Percentiles rank a stretch among this genome's conserved stretches.
Conservation (phyloP, 2,113 vertebrate genomes). For the Pomatorhinus ruficollis region DNA sequence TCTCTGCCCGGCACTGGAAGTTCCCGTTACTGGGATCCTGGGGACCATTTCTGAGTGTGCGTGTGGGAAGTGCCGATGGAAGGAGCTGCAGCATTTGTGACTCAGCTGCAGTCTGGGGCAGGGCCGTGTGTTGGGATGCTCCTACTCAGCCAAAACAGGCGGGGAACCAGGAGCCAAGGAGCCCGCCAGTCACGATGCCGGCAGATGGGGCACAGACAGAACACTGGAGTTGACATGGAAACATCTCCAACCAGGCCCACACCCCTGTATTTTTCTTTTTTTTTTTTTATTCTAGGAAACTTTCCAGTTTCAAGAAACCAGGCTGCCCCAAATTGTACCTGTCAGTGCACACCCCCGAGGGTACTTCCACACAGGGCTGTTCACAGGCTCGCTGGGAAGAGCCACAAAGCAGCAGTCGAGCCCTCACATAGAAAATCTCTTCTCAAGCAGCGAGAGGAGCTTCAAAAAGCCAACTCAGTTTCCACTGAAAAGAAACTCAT, state of each 20-base stretch:
- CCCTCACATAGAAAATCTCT: constrained; percentile 20
- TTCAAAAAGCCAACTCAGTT: constrained; percentile 55
- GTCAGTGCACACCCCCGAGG: not conserved
- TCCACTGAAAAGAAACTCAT: constrained; percentile 19
- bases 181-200: not conserved
- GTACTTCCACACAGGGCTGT: not conserved
- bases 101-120: not conserved
- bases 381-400: not conserved
- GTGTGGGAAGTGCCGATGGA: not conserved
- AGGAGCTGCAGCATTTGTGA: not conserved
- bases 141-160: not conserved
- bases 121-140: not conserved
- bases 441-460: not conserved
- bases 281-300: not conserved
- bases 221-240: not conserved
- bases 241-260: not conserved
- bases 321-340: not conserved
- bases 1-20: not conserved
- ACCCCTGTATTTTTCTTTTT: accelerated
- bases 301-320: not conserved
- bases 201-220: not conserved
- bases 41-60: accelerated
- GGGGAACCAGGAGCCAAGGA: not conserved
- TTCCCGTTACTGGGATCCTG: not conserved
- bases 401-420: constrained; percentile 26